Percentiles rank a stretch among this genome's conserved stretches.
These are phyloP conservation scores for Venusia cambrica DNA, from an alignment of 2,888 invertebrate genomes.

Conservation along the genomic window DNA sequence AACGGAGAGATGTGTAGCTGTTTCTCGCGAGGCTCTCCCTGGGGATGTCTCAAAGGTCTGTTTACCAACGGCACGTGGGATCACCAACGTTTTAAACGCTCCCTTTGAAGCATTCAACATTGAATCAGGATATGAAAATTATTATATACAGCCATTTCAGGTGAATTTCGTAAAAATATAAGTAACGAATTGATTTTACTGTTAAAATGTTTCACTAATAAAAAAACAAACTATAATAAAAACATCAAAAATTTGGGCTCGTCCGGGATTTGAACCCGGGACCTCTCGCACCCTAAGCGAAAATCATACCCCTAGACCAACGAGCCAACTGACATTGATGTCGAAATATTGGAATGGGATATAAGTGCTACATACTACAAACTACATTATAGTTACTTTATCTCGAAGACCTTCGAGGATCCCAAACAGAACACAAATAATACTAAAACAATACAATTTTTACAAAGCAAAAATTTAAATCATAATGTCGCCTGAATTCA, in stretches of 20 bases:
- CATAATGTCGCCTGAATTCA: too few relatives aligned
- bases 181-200: too few relatives aligned
- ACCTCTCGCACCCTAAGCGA: constrained; percentile 82
- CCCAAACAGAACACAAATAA: too few relatives aligned
- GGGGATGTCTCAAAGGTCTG: constrained; percentile 41
- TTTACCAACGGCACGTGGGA: constrained; percentile 45
- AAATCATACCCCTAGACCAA: constrained; percentile 82
- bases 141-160: too few relatives aligned
- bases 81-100: constrained; percentile 26
- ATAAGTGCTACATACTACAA: too few relatives aligned
- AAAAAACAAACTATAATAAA: background rate
- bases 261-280: constrained; percentile 82
- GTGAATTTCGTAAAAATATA: too few relatives aligned
- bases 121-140: too few relatives aligned
- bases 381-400: too few relatives aligned
- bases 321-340: constrained; percentile 49
- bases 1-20: background rate
- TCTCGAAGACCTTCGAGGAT: too few relatives aligned
- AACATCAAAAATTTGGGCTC: constrained; percentile 53
- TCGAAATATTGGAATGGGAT: too few relatives aligned
- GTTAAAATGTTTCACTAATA: constrained; percentile 1
- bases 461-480: too few relatives aligned
- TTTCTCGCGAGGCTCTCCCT: constrained; percentile 34
- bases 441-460: too few relatives aligned
- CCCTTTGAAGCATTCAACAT: constrained; percentile 24